These are phyloP conservation scores for Geophilus truncorum DNA, from an alignment of 2,888 invertebrate species.

Conservation along the genomic window DNA sequence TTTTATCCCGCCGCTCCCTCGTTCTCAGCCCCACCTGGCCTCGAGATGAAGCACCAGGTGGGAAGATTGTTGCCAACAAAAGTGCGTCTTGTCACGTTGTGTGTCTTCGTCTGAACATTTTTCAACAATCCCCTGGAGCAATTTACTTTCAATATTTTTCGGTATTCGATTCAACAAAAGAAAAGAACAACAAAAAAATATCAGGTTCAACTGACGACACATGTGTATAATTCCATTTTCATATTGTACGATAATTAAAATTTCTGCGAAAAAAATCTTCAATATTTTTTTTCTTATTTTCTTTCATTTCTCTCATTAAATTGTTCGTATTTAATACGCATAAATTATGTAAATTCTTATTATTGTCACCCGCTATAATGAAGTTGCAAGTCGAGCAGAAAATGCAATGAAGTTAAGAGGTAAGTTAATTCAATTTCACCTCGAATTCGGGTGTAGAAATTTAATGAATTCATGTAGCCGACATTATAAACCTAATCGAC, in stretches of 20 bases:
- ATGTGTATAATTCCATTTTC: conserved; percentile 21
- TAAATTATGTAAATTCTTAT: not conserved
- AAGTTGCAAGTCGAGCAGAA: not conserved
- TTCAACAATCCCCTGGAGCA: not conserved
- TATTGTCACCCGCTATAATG: not conserved
- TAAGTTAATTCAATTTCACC: not conserved
- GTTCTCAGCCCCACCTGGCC: not conserved
- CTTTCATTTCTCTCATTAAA: not conserved
- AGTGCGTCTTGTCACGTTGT: not conserved
- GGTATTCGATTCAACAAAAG: not conserved
- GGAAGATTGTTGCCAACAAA: not conserved
- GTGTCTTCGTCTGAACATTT: not conserved
- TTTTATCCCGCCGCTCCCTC: not conserved
- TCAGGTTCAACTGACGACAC: not conserved
- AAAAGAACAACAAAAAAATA: not conserved
- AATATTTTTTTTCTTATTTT: not conserved
- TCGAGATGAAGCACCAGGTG: not conserved
- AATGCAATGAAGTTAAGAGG: not conserved
- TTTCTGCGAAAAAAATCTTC: not conserved
- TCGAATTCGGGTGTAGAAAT: not conserved
- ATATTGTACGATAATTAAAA: conserved; percentile 6
- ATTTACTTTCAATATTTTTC: not conserved
- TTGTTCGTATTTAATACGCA: not conserved
- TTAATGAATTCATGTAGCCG: not conserved
- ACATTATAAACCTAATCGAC: not conserved